Percentiles rank a stretch among this genome's conserved stretches.
Evolutionary conservation across 2,113 vertebrate species (phyloP).

Genomic region (Polypterus bichir): DNA sequence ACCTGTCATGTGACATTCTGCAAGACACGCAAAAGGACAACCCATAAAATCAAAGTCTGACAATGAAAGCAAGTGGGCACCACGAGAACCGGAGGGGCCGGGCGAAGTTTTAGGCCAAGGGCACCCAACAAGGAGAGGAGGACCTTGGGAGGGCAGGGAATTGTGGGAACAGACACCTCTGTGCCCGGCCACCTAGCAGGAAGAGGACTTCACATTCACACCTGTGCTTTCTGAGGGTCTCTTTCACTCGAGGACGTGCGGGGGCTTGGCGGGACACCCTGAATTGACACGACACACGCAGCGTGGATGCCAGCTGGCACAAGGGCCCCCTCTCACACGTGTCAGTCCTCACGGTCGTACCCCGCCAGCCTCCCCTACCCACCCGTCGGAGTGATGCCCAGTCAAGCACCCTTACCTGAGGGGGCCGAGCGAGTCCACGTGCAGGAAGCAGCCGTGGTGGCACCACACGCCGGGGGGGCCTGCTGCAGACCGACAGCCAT

Average conservation of each 20-base stretch:
- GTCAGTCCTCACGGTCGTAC: conserved; percentile 37
- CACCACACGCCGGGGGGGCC: conserved; percentile 35
- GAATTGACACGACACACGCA: conserved; percentile 18
- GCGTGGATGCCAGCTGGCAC: conserved; percentile 26
- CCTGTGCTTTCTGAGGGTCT: too few relatives aligned
- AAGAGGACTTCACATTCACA: too few relatives aligned
- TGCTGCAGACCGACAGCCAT: conserved; percentile 15
- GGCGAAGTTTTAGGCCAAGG: too few relatives aligned
- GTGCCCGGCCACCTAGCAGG: too few relatives aligned
- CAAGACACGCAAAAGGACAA: too few relatives aligned
- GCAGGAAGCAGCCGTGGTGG: conserved; percentile 48
- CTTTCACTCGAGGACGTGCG: conserved; percentile 32
- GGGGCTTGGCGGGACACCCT: conserved; percentile 28
- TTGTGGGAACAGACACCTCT: too few relatives aligned
- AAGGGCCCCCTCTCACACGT: conserved; percentile 25
- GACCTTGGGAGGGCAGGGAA: too few relatives aligned
- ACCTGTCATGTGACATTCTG: too few relatives aligned
- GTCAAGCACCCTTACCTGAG: conserved; percentile 40
- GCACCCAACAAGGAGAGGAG: too few relatives aligned
- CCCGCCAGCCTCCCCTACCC: conserved; percentile 15
- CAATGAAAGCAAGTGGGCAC: too few relatives aligned
- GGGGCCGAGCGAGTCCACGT: conserved; percentile 57
- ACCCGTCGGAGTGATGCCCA: conserved; percentile 38
- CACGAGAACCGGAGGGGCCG: too few relatives aligned
- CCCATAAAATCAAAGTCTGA: too few relatives aligned